Percentiles rank a stretch among this genome's conserved stretches.
Conservation (phyloP, 2,888 invertebrate genomes). For the Nephrotoma appendiculata region DNA sequence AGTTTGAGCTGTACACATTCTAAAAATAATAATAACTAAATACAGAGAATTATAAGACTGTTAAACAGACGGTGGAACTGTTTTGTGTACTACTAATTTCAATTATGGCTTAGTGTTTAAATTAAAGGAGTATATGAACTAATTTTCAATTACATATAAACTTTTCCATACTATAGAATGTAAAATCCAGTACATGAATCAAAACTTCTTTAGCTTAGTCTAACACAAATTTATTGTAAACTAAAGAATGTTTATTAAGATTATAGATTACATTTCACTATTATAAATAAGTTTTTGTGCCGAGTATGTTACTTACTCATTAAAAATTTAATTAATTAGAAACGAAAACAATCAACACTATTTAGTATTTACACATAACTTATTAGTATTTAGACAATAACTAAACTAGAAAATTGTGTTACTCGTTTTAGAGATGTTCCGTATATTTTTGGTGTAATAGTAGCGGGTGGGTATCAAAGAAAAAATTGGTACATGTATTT, state of each 20-base stretch:
- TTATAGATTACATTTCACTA: neutral
- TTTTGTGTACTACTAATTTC: too few species aligned
- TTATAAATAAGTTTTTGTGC: neutral
- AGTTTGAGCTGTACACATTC: too few species aligned
- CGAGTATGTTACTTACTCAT: neutral
- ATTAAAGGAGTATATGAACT: too few species aligned
- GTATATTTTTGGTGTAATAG: neutral
- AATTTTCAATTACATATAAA: too few species aligned
- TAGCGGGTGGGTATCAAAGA: neutral
- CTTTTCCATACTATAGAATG: neutral
- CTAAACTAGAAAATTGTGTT: neutral
- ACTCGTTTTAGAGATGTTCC: neutral
- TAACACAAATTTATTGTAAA: neutral
- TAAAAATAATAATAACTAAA: too few species aligned
- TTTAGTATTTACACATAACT: neutral
- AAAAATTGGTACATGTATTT: neutral
- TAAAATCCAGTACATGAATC: neutral
- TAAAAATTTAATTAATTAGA: neutral
- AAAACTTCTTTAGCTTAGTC: neutral
- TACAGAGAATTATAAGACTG: too few species aligned
- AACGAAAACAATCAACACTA: neutral
- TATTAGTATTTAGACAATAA: neutral
- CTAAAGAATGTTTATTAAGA: neutral
- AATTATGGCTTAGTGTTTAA: too few species aligned
- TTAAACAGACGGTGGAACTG: too few species aligned